Evolutionary conservation across 2,797 vertebrate genomes (phyloP).

Genomic region (Vireo griseus): DNA sequence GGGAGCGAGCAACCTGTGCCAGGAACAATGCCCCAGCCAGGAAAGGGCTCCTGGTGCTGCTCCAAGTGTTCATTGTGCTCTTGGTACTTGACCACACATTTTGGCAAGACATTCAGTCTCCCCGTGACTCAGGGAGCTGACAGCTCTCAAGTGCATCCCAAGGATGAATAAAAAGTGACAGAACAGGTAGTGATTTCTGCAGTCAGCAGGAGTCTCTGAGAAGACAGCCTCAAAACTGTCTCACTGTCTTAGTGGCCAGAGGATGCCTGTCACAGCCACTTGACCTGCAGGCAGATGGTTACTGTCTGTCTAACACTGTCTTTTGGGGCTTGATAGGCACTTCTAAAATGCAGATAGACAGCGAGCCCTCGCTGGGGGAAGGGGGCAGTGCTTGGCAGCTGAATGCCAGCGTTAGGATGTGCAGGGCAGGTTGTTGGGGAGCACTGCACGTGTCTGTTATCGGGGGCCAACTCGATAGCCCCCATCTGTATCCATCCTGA

Average conservation of each 20-base stretch:
- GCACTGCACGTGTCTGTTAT: fast-evolving
- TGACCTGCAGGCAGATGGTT: conserved; percentile 42
- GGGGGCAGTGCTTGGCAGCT: neutral
- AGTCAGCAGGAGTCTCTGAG: neutral
- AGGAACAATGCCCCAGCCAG: neutral
- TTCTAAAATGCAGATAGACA: neutral
- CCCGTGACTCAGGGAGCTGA: neutral
- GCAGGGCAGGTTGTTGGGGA: fast-evolving
- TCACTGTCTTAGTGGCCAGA: neutral
- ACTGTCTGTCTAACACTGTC: neutral
- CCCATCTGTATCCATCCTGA: neutral
- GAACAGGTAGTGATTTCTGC: neutral
- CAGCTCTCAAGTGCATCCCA: conserved; percentile 39
- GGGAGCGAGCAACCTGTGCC: fast-evolving
- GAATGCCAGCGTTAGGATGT: fast-evolving
- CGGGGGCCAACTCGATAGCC: fast-evolving
- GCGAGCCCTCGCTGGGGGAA: fast-evolving
- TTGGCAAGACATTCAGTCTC: neutral
- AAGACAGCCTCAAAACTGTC: neutral
- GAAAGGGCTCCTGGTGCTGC: neutral
- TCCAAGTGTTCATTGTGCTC: neutral
- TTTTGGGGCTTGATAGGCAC: neutral
- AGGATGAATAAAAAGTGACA: neutral
- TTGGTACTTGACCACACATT: neutral
- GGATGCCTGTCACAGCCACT: conserved; percentile 14